These are phyloP conservation scores for Zootoca vivipara DNA, from an alignment of 2,113 vertebrate genomes.

Conservation along the genomic window DNA sequence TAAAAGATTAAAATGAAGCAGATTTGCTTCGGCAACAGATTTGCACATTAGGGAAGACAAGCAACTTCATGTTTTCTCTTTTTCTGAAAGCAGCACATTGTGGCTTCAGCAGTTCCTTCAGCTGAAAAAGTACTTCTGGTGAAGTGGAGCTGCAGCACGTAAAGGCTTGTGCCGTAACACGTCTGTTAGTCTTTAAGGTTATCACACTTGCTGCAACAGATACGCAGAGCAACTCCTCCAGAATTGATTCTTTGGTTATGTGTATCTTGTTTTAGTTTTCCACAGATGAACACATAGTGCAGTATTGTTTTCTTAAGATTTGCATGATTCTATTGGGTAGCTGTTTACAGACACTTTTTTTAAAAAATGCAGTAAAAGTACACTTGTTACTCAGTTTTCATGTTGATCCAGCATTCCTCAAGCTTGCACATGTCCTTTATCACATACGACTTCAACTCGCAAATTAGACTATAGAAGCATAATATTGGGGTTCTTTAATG, in stretches of 20 bases:
- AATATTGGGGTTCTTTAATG: too few species aligned
- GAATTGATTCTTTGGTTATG: not conserved
- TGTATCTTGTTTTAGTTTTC: not conserved
- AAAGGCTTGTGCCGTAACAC: not conserved
- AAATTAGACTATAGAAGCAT: too few species aligned
- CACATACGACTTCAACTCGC: too few species aligned
- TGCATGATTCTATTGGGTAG: not conserved
- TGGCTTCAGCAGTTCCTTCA: not conserved
- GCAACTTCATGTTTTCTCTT: not conserved
- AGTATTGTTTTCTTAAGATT: not conserved
- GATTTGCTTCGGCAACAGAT: constrained; percentile 38
- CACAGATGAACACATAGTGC: not conserved
- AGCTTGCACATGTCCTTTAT: too few species aligned
- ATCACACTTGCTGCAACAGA: not conserved
- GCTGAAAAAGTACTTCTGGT: not conserved
- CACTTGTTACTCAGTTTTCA: not conserved
- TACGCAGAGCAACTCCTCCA: not conserved
- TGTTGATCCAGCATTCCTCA: not conserved
- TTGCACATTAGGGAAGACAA: constrained; percentile 38
- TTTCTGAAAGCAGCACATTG: not conserved
- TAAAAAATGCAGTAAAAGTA: not conserved
- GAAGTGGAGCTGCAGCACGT: not conserved
- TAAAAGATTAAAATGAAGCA: constrained; percentile 15
- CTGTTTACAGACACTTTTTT: not conserved
- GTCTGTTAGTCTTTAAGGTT: constrained; percentile 8